Percentiles rank a stretch among this genome's conserved stretches.
Conservation (phyloP, 2,113 vertebrate genomes). For the Gambusia affinis region DNA sequence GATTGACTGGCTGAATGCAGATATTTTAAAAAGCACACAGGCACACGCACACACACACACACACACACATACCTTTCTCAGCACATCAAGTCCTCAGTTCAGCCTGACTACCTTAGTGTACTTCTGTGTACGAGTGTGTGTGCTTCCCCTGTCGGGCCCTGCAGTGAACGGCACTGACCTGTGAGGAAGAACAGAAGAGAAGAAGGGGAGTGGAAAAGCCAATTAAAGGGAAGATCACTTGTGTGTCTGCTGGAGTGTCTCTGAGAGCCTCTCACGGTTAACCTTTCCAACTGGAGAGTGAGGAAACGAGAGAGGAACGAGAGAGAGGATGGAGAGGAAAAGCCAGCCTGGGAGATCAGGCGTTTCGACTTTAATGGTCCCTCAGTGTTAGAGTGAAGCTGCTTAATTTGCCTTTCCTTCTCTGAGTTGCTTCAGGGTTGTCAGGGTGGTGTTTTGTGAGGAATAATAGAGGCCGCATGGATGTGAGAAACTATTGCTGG, state of each 20-base stretch:
- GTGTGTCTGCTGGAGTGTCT: slow-evolving; percentile 78
- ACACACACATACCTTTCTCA: slow-evolving; percentile 31
- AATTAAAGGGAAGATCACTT: slow-evolving; percentile 86
- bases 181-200: slow-evolving; percentile 62
- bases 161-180: slow-evolving; percentile 74
- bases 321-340: slow-evolving; percentile 69
- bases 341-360: slow-evolving; percentile 73
- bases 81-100: slow-evolving; percentile 64
- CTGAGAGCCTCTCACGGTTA: slow-evolving; percentile 77
- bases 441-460: slow-evolving; percentile 48
- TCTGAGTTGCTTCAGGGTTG: slow-evolving; percentile 64
- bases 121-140: slow-evolving; percentile 28
- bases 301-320: slow-evolving; percentile 72
- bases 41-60: slow-evolving; percentile 26
- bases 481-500: slow-evolving; percentile 33
- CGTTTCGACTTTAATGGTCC: slow-evolving; percentile 76
- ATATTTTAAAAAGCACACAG: slow-evolving; percentile 60
- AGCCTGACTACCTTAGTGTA: slow-evolving; percentile 55
- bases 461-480: slow-evolving; percentile 48
- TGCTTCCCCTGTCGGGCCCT: slow-evolving; percentile 63
- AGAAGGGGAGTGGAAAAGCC: slow-evolving; percentile 74
- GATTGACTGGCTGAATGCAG: slow-evolving; percentile 62
- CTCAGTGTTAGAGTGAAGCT: slow-evolving; percentile 72
- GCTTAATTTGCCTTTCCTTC: slow-evolving; percentile 77
- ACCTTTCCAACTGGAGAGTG: slow-evolving; percentile 76